These are phyloP conservation scores for Manis crassicaudata DNA, from an alignment of 2,797 vertebrate genomes.

Conservation along the genomic window DNA sequence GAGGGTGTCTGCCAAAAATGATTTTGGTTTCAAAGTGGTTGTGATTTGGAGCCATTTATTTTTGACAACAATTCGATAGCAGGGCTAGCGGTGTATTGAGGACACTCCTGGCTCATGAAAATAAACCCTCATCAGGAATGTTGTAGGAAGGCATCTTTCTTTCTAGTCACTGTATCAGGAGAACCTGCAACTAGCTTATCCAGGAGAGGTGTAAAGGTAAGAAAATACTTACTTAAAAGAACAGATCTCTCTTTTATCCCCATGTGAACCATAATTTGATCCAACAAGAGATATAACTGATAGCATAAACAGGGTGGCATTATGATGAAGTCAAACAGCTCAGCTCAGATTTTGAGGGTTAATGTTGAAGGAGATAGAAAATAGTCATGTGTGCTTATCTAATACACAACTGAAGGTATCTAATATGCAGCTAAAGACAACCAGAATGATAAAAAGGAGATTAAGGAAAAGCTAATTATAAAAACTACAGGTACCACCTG, in stretches of 20 bases:
- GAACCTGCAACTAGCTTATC: neutral
- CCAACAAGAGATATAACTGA: neutral
- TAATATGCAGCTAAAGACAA: neutral
- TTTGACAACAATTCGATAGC: neutral
- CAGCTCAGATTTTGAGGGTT: neutral
- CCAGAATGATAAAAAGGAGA: neutral
- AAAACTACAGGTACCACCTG: neutral
- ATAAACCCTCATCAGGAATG: neutral
- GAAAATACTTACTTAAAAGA: neutral
- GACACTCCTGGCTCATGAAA: neutral
- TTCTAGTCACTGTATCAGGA: neutral
- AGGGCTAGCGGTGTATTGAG: neutral
- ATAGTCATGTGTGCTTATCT: neutral
- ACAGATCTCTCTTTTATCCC: neutral
- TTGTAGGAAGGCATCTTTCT: neutral
- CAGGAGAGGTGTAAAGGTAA: neutral
- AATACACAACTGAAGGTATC: neutral
- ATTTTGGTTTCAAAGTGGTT: conserved; percentile 1
- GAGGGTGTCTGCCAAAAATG: neutral
- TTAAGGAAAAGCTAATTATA: neutral
- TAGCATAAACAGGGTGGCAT: neutral
- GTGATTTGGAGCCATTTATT: conserved; percentile 19
- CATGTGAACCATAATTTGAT: neutral
- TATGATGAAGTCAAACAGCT: neutral
- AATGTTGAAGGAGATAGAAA: neutral